These are phyloP conservation scores for Pollicipes pollicipes DNA, from an alignment of 1,140 invertebrate genomes.

Conservation along the genomic window DNA sequence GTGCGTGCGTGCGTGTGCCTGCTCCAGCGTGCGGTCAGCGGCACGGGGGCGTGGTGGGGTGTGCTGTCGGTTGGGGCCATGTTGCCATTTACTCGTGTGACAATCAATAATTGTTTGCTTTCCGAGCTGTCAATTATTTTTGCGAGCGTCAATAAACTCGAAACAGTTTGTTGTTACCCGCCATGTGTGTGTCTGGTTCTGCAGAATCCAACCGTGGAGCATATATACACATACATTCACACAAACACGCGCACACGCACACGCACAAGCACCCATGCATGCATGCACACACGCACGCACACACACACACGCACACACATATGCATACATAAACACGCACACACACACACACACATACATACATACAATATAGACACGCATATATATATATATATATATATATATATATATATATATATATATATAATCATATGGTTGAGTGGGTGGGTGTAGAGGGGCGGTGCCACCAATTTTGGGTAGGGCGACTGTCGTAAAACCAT, in stretches of 20 bases:
- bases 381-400: slow-evolving; percentile 13
- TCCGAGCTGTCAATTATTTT: not conserved
- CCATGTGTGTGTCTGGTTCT: too few relatives aligned
- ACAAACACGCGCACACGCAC: slow-evolving; percentile 7
- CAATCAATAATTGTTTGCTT: not conserved
- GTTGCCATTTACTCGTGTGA: not conserved
- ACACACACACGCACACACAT: not conserved
- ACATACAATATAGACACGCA: slow-evolving; percentile 2
- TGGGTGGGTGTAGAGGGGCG: too few relatives aligned
- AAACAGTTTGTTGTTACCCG: too few relatives aligned
- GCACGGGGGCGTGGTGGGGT: slow-evolving; percentile 2
- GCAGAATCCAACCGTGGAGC: too few relatives aligned
- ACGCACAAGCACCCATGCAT: not conserved
- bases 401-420: slow-evolving; percentile 13
- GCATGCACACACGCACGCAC: not conserved
- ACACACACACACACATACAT: slow-evolving; percentile 6
- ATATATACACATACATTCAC: not conserved
- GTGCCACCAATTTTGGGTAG: too few relatives aligned
- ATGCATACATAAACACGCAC: not conserved
- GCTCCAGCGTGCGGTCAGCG: not conserved
- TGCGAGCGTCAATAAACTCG: not conserved
- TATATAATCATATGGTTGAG: too few relatives aligned
- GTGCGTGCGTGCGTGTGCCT: slow-evolving; percentile 5
- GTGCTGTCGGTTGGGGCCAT: not conserved
- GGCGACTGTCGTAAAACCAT: too few relatives aligned